phyloP scores from a whole-genome alignment of 2,888 invertebrate genomes.

The Sipha maydis region DNA sequence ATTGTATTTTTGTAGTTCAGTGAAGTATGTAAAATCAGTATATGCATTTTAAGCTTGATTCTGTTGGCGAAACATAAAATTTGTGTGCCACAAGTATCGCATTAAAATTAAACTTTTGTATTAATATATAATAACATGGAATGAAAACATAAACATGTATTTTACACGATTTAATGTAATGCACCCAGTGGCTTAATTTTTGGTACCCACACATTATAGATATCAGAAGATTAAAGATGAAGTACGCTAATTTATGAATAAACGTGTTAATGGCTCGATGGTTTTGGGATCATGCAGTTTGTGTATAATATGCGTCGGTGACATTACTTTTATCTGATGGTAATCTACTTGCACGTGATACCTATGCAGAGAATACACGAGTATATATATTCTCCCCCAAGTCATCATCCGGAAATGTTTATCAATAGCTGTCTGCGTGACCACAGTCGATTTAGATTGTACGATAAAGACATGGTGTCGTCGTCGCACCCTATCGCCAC shows the following conservation, averaged over 20 bases:
- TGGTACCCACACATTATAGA: background rate
- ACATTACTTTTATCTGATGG: conserved; percentile 48
- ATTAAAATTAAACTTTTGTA: background rate
- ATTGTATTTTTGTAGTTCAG: no score
- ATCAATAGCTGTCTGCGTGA: conserved; percentile 38
- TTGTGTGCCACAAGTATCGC: no score
- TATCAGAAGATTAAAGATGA: background rate
- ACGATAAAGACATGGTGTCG: conserved; percentile 25
- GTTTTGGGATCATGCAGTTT: background rate
- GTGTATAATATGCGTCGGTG: background rate
- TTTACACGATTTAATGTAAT: background rate
- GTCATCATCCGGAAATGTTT: conserved; percentile 50
- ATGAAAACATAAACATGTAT: background rate
- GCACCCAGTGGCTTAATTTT: background rate
- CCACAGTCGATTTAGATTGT: conserved; percentile 55
- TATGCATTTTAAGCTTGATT: no score
- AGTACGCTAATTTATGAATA: background rate
- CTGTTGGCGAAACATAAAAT: no score
- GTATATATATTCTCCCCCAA: conserved; percentile 13
- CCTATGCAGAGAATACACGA: background rate
- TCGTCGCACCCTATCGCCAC: conserved; percentile 18
- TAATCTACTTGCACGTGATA: background rate
- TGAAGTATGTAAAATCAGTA: no score
- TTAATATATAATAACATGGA: background rate
- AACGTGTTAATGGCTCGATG: background rate